Evolutionary conservation across 2,888 invertebrate genomes (phyloP).

Genomic region (Idaea dimidiata): DNA sequence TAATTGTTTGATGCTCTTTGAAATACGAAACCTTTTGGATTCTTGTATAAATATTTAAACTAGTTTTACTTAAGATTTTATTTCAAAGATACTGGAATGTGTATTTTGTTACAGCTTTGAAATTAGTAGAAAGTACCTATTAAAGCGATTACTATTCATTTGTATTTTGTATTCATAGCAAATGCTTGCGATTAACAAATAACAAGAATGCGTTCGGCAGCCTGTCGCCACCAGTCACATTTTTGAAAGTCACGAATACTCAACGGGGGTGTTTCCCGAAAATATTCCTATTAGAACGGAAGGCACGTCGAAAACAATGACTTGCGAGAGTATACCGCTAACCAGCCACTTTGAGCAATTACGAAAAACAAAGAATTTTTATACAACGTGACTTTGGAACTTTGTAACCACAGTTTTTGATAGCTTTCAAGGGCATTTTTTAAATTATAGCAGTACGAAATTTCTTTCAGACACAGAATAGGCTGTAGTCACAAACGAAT

Average conservation of each 20-base stretch:
- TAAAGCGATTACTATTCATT: slow-evolving; percentile 11
- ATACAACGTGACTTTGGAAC: slow-evolving; percentile 48
- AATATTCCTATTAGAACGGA: slow-evolving; percentile 67
- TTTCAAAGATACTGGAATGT: slow-evolving; percentile 1
- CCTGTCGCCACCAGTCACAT: slow-evolving; percentile 44
- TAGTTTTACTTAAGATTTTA: slow-evolving; percentile 11
- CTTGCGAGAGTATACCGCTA: slow-evolving; percentile 64
- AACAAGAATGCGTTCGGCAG: slow-evolving; percentile 36
- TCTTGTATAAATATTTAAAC: slow-evolving; percentile 37
- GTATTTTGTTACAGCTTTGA: slow-evolving; percentile 4
- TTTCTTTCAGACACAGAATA: too few relatives aligned
- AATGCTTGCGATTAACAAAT: slow-evolving; percentile 29
- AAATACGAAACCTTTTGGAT: slow-evolving; percentile 48
- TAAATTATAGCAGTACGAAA: too few relatives aligned
- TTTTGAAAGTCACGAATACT: slow-evolving; percentile 70
- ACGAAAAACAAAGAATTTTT: slow-evolving; percentile 79
- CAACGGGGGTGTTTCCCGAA: slow-evolving; percentile 57
- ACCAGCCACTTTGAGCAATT: slow-evolving; percentile 78
- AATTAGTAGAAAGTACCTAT: slow-evolving; percentile 1
- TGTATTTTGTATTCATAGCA: slow-evolving; percentile 18
- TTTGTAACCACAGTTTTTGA: slow-evolving; percentile 30
- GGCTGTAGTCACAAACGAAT: too few relatives aligned
- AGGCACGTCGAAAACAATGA: slow-evolving; percentile 76
- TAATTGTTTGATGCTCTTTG: slow-evolving; percentile 59
- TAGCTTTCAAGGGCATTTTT: slow-evolving; percentile 5